Evolutionary conservation across 2,797 vertebrate species (phyloP), one percentile per base, ranked within the genome.

Genomic region (Ctenopoma kingsleyae): DNA sequence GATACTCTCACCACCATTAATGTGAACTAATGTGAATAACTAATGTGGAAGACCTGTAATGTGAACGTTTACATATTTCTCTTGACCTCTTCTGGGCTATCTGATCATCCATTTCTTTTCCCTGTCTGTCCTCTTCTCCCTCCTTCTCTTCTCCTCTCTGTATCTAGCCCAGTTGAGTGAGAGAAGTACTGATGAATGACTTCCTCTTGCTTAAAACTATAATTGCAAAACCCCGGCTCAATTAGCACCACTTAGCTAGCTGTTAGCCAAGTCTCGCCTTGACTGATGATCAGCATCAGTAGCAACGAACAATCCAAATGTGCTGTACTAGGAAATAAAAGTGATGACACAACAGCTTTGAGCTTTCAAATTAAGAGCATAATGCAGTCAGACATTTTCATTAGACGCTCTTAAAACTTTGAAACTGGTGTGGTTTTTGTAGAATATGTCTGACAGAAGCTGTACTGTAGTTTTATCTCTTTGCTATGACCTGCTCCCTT

Each of bases 221-320:
- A 70, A 80, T 80, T 71, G 61, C 64, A n/a, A 36, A 60, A 69
- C 74, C 71, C 51, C 19, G 15, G 57, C 85, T 85, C 74, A 84
- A 84, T 88, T 87, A 84, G 69, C 60, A 60, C 76, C 83, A 87
- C 84, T 89, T 87, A 85, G 82, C 83, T 85, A 66, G 68, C 74
- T 17, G 78, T 90, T 88, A 80, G 77, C 81, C 35, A 70, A 4
- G 23, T 81, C 81, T 40, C 40, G 57, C 49, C 36, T 69, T 87
- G 71, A 85, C 69, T 54, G 76, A 87, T 86, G 69, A 83, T 71
- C 69, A 8, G 57, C 58, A 40, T 62, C 62, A 54, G 62, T 71
- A 8, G 51, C 43, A 65, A 52, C 15, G 2, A 44, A 56, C 56
- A 53, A 72, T 63, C 61, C 67, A 23, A 62, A 68, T 64, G n/a